Evolutionary conservation across 2,797 vertebrate species (phyloP).

Genomic region (Sciurus vulgaris): DNA sequence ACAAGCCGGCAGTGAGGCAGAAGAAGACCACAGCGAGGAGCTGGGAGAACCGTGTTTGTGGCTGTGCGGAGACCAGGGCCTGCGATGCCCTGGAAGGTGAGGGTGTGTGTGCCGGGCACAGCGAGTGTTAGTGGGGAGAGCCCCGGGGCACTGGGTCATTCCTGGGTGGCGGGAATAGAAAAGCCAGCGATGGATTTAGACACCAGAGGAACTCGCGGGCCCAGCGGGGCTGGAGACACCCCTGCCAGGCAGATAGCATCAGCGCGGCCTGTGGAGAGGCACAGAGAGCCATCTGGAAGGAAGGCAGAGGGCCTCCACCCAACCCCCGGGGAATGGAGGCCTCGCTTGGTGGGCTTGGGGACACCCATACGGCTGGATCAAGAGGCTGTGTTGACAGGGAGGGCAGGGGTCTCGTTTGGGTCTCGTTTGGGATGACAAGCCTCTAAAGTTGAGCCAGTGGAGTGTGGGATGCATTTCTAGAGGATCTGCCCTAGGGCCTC

Average conservation of each 20-base stretch:
- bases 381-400: neutral
- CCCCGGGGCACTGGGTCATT: accelerated
- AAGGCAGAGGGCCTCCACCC: neutral
- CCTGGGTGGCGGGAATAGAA: neutral
- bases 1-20: neutral
- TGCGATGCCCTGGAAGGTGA: neutral
- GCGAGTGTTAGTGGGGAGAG: neutral
- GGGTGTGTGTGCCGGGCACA: accelerated
- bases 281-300: neutral
- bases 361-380: no score
- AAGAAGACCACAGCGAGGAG: neutral
- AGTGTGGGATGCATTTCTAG: neutral
- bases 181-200: neutral
- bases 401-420: neutral
- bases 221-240: neutral
- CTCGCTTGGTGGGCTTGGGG: neutral
- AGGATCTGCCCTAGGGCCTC: neutral
- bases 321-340: neutral
- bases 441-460: neutral
- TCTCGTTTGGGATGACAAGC: neutral
- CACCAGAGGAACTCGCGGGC: neutral
- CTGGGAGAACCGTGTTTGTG: neutral
- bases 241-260: neutral
- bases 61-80: accelerated
- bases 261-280: neutral